These are phyloP conservation scores for Leptopterna dolabrata DNA, from an alignment of 2,888 invertebrate species.

Conservation along the genomic window DNA sequence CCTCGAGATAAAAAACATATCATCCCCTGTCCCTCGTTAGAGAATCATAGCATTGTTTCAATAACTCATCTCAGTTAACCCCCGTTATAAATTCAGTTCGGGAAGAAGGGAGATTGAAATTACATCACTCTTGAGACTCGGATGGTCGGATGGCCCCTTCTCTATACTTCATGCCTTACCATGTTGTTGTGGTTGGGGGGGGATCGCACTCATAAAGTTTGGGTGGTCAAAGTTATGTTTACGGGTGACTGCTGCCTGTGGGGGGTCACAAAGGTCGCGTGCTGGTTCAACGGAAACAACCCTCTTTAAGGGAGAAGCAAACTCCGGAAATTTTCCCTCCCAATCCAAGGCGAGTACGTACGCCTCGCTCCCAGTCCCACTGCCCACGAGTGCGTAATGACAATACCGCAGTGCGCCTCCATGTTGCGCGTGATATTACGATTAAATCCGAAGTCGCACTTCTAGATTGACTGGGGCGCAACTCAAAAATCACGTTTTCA, in stretches of 20 bases:
- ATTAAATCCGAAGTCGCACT: no score
- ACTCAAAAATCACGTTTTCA: no score
- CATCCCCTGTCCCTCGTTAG: background rate
- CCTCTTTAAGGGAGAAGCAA: background rate
- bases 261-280: background rate
- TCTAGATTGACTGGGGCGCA: no score
- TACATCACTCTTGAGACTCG: background rate
- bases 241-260: background rate
- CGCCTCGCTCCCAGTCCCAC: no score
- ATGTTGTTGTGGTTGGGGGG: background rate
- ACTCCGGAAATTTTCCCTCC: no score
- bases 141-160: background rate
- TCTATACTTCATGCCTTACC: background rate
- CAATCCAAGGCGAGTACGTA: no score
- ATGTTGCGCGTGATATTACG: no score
- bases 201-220: background rate
- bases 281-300: background rate
- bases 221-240: background rate
- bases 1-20: background rate
- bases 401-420: no score
- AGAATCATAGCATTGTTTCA: constrained; percentile 5
- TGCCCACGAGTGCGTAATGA: no score
- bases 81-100: background rate
- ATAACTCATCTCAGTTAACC: background rate
- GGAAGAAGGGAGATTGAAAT: background rate